Percentiles rank a stretch among this genome's conserved stretches.
phyloP scores from a whole-genome alignment of 2,113 vertebrate genomes.

The Ovibos moschatus region DNA sequence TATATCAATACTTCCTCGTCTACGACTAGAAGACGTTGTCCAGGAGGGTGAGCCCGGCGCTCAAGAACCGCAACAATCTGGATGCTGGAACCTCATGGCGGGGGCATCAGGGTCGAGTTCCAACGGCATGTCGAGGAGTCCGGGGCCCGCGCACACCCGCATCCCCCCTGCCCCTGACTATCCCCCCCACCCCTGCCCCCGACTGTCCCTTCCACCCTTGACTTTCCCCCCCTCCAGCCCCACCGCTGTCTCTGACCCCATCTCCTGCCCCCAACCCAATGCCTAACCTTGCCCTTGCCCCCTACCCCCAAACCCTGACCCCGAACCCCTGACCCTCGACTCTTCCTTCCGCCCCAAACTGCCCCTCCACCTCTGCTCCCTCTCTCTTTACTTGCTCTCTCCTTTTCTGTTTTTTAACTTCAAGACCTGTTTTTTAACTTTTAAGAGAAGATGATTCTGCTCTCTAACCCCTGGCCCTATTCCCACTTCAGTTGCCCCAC shows the following conservation, averaged over 20 bases:
- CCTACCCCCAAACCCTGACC: neutral
- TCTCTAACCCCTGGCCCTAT: neutral
- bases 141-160: neutral
- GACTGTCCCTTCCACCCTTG: too few species aligned
- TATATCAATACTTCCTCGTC: constrained; percentile 94
- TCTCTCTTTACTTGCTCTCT: neutral
- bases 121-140: constrained; percentile 94
- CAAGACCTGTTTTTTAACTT: neutral
- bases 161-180: too few species aligned
- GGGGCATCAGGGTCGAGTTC: constrained; percentile 96
- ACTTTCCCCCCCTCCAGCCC: too few species aligned
- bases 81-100: constrained; percentile 89
- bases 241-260: neutral
- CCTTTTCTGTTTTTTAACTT: neutral
- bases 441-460: neutral
- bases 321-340: neutral
- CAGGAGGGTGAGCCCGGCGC: constrained; percentile 91
- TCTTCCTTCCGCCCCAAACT: neutral
- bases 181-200: too few species aligned
- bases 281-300: neutral
- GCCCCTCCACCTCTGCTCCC: neutral
- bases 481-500: neutral
- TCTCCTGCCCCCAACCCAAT: neutral
- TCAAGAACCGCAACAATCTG: constrained; percentile 91
- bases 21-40: constrained; percentile 95